phyloP scores from a whole-genome alignment of 1,140 invertebrate genomes.

The Platyscapa corneri region DNA sequence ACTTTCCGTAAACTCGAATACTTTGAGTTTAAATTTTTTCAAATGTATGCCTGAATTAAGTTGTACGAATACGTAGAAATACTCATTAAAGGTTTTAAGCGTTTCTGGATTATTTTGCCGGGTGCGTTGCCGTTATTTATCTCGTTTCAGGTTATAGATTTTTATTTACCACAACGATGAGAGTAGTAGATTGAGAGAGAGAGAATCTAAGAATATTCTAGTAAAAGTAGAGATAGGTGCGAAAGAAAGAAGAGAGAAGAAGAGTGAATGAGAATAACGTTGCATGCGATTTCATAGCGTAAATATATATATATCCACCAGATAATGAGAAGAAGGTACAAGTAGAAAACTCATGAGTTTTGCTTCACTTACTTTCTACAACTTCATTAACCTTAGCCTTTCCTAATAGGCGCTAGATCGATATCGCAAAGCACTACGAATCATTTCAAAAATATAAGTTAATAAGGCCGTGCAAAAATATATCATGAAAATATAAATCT shows the following conservation, averaged over 20 bases:
- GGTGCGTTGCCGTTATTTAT: background rate
- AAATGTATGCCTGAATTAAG: background rate
- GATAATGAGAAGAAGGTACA: background rate
- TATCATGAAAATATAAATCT: background rate
- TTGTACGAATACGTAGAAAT: background rate
- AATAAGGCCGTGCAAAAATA: background rate
- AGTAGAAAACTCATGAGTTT: background rate
- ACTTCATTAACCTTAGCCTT: conserved; percentile 20
- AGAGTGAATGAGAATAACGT: background rate
- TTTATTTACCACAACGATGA: background rate
- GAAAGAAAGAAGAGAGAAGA: background rate
- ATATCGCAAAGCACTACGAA: background rate
- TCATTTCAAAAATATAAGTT: background rate
- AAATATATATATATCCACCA: background rate
- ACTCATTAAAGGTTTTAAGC: background rate
- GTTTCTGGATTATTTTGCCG: background rate
- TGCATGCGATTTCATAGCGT: background rate
- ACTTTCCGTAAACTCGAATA: background rate
- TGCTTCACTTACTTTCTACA: conserved; percentile 34
- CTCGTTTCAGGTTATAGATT: background rate
- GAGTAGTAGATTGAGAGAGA: background rate
- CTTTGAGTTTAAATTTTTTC: too few relatives aligned
- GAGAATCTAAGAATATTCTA: too few relatives aligned
- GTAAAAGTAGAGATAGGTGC: background rate
- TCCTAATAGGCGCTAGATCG: conserved; percentile 26